phyloP scores from a whole-genome alignment of 2,888 invertebrate species.

The Drosophila buzzatii region DNA sequence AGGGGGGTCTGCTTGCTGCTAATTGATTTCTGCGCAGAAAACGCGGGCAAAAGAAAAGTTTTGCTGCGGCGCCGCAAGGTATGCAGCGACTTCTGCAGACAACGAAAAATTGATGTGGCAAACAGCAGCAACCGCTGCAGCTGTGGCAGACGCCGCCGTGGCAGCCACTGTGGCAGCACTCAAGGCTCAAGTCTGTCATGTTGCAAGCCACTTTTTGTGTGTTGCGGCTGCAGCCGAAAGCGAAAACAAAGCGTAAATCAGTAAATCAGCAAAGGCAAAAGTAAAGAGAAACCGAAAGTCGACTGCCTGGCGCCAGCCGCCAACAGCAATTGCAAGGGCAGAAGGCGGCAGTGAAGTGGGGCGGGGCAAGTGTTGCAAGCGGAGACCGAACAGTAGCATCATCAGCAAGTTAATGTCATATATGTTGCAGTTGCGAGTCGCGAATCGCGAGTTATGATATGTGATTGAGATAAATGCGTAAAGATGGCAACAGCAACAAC shows the following conservation, averaged over 20 bases:
- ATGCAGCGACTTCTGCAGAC: conserved; percentile 44
- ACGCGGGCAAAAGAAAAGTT: conserved; percentile 23
- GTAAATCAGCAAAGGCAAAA: conserved; percentile 47
- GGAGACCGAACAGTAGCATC: not conserved
- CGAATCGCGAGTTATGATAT: conserved; percentile 25
- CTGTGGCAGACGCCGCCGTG: not conserved
- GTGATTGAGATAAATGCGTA: conserved; percentile 32
- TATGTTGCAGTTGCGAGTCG: conserved; percentile 31
- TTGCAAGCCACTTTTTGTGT: conserved; percentile 17
- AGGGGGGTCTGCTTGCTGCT: conserved; percentile 21
- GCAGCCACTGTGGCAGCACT: conserved; percentile 13
- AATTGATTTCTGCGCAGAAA: conserved; percentile 55
- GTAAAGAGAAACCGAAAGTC: conserved; percentile 33
- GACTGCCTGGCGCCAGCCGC: conserved; percentile 23
- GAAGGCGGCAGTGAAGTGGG: not conserved
- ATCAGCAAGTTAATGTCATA: not conserved
- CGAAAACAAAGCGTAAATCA: conserved; percentile 59
- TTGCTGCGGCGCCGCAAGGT: conserved; percentile 46
- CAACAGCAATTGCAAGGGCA: not conserved
- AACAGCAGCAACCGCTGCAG: conserved; percentile 14
- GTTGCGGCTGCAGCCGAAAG: conserved; percentile 18
- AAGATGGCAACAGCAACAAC: conserved; percentile 42
- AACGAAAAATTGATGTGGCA: conserved; percentile 45
- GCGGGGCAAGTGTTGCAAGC: not conserved
- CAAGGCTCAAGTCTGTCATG: conserved; percentile 13